phyloP scores from a whole-genome alignment of 2,888 invertebrate genomes.

The Dromius quadrimaculatus region DNA sequence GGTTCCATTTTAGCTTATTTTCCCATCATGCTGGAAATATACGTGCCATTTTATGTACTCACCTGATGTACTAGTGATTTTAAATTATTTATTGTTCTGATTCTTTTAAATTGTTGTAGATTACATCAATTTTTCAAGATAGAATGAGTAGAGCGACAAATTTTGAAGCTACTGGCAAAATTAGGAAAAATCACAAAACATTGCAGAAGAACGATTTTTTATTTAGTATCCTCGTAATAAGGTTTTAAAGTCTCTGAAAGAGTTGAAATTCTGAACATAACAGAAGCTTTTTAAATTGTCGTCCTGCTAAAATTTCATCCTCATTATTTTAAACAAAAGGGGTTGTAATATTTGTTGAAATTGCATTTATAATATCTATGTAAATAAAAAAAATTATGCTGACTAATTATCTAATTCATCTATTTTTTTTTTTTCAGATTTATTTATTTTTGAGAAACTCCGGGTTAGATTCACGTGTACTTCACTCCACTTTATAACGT shows the following conservation, averaged over 20 bases:
- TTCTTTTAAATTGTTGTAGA: constrained; percentile 13
- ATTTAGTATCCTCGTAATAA: too few relatives aligned
- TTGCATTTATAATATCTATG: constrained; percentile 47
- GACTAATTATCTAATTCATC: constrained; percentile 5
- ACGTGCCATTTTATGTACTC: constrained; percentile 37
- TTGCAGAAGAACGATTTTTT: too few relatives aligned
- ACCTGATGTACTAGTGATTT: constrained; percentile 36
- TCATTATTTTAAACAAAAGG: constrained; percentile 8
- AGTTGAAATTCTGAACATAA: too few relatives aligned
- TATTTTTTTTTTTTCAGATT: not conserved
- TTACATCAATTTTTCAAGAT: too few relatives aligned
- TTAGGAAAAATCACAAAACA: too few relatives aligned
- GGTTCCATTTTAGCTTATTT: constrained; percentile 10
- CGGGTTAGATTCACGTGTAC: not conserved
- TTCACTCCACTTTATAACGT: too few relatives aligned
- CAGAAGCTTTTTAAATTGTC: not conserved
- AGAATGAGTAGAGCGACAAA: too few relatives aligned
- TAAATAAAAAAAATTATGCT: constrained; percentile 40
- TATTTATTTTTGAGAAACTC: not conserved
- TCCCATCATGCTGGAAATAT: constrained; percentile 11
- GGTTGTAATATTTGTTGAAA: constrained; percentile 43
- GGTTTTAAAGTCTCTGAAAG: too few relatives aligned
- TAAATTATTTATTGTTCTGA: constrained; percentile 21
- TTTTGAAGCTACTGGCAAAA: too few relatives aligned
- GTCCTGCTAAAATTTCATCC: too few relatives aligned